These are phyloP conservation scores for Cephus pulcher DNA, from an alignment of 2,888 invertebrate genomes.

Conservation along the genomic window DNA sequence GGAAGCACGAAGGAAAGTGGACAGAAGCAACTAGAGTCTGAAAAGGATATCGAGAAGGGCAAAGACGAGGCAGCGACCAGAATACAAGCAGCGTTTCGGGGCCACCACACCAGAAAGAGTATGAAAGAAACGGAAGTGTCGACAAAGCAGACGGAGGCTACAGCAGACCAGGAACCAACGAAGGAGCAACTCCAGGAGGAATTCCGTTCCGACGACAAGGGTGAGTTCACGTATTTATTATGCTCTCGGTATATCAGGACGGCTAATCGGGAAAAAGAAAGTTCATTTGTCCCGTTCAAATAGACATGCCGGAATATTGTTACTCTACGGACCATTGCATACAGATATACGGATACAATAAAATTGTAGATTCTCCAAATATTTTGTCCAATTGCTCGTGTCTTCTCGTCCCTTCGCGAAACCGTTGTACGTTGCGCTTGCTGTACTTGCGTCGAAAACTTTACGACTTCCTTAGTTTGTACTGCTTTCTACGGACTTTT, in stretches of 20 bases:
- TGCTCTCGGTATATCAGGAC: too few species aligned
- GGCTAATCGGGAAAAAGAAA: not conserved
- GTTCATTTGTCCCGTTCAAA: not conserved
- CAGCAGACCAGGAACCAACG: slow-evolving; percentile 71
- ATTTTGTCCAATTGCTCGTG: not conserved
- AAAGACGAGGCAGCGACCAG: slow-evolving; percentile 80
- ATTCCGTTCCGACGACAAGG: slow-evolving; percentile 84
- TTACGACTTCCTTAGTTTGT: not conserved
- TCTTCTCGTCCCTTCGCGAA: not conserved
- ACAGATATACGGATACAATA: not conserved
- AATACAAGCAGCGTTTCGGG: slow-evolving; percentile 90
- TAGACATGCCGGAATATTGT: not conserved
- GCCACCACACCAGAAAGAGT: slow-evolving; percentile 82
- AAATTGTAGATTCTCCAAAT: not conserved
- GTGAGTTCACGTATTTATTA: slow-evolving; percentile 65
- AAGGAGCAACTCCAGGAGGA: slow-evolving; percentile 82
- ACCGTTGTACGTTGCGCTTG: not conserved
- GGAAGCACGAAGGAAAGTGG: slow-evolving; percentile 82
- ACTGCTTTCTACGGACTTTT: not conserved
- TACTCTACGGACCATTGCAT: not conserved
- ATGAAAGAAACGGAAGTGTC: slow-evolving; percentile 72
- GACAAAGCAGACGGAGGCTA: slow-evolving; percentile 61
- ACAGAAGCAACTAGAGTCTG: slow-evolving; percentile 74
- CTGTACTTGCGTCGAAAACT: not conserved
- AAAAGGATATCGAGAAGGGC: slow-evolving; percentile 39